Percentiles rank a stretch among this genome's conserved stretches.
Evolutionary conservation across 2,888 invertebrate genomes (phyloP).

Genomic region (Leucophora obtusa): DNA sequence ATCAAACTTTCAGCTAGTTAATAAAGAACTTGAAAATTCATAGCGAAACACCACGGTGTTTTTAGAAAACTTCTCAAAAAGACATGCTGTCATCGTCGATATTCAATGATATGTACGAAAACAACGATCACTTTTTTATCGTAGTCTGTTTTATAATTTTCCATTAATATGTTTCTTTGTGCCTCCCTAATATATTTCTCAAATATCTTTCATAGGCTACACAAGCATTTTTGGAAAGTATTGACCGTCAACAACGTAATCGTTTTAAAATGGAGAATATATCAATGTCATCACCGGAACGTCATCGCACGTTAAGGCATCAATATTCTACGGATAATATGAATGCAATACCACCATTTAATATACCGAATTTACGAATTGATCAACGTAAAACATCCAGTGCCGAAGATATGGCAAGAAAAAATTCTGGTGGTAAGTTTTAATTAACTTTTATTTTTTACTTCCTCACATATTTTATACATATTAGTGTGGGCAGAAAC

Average conservation of each 20-base stretch:
- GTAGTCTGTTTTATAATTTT: no score
- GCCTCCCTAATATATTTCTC: neutral
- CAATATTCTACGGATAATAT: constrained; percentile 92
- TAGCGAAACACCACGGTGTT: no score
- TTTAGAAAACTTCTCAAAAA: no score
- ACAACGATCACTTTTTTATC: no score
- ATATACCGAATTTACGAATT: constrained; percentile 91
- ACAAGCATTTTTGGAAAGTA: constrained; percentile 94
- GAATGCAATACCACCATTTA: constrained; percentile 89
- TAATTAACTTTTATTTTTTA: neutral
- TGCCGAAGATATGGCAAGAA: constrained; percentile 93
- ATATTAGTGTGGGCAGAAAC: no score
- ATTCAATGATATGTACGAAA: no score
- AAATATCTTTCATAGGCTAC: constrained; percentile 81
- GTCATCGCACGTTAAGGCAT: constrained; percentile 86
- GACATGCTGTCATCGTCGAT: no score
- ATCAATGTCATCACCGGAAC: constrained; percentile 86
- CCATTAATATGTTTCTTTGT: no score
- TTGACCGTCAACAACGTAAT: constrained; percentile 92
- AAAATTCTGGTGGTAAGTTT: constrained; percentile 86
- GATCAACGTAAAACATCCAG: constrained; percentile 93
- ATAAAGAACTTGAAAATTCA: no score
- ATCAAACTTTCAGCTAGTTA: no score
- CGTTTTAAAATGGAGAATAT: constrained; percentile 92
- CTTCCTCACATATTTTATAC: no score